Conservation (phyloP, 2,888 invertebrate genomes). For the Standfussiana lucernea region DNA sequence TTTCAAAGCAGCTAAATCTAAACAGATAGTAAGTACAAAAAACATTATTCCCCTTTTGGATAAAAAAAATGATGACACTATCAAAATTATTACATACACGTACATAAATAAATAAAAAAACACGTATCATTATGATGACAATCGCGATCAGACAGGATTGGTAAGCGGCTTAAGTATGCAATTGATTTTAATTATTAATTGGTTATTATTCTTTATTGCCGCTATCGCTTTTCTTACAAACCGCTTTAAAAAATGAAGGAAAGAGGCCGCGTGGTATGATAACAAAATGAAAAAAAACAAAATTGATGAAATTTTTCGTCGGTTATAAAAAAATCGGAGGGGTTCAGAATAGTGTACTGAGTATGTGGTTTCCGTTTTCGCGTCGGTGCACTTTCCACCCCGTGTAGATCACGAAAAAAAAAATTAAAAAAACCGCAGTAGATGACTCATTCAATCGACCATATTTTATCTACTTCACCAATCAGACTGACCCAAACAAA, state of each 20-base stretch:
- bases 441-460: not conserved
- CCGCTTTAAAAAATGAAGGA: not conserved
- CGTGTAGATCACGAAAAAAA: not conserved
- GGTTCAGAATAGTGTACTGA: no score
- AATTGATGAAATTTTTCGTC: no score
- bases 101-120: not conserved
- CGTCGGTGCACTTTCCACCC: no score
- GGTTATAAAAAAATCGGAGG: no score
- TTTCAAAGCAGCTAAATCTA: not conserved
- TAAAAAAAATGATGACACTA: not conserved
- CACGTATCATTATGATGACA: not conserved
- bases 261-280: not conserved
- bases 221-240: not conserved
- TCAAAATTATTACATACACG: not conserved
- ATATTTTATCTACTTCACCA: not conserved
- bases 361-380: no score
- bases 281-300: no score
- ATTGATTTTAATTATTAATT: not conserved
- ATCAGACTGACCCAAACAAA: conserved; percentile 12
- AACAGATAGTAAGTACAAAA: not conserved
- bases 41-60: not conserved
- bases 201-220: not conserved
- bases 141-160: not conserved
- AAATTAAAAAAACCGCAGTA: not conserved
- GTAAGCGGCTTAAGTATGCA: not conserved